Base-by-base conservation (phyloP, 2,797 vertebrate species). In the Taeniopygia guttata region DNA sequence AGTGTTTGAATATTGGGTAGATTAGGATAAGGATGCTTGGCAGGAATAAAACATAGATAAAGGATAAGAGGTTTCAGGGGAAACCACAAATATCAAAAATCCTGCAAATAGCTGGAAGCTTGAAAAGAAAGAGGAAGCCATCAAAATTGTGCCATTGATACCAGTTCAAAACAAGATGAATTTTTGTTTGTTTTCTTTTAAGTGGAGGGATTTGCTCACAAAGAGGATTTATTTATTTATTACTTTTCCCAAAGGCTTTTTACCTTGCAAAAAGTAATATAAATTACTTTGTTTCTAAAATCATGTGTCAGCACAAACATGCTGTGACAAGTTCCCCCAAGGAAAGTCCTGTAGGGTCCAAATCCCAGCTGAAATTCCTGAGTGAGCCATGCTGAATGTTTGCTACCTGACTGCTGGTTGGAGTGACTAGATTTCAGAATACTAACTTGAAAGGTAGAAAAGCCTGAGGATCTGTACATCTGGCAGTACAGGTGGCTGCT, bases 301-400 rank as follows among this genome's bases (percentile, higher is more conserved):
- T 43, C 23, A 7, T 52, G 76, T 90, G 80, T 88, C 69, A 93
- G 73, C 4, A 9, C 67, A 93, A 93, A 87, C 96, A 60, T 5
- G 93, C 70, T 16, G 3, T 36, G 59, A 89, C 95, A 93, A 76
- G 90, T 73, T 90, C 55, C 80, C 67, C 22, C 13, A 36, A 73
- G 90, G 59, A 70, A 95, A 95, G 80, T 91, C 93, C 87, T 95
- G 80, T 45, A 90, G 91, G 64, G 83, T 95, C 88, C 80, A 94
- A 90, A 90, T 86, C 92, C 21, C 88, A 94, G 80, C 38, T 92
- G 85, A 91, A 94, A 96, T 96, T 94, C 94, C 91, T 94, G 69
- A 87, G 79, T 34, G 85, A 94, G 69, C 89, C 79, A 62, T 5
- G 46, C 40, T 87, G 88, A 88, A 58, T 67, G 15, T 70, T 85